Evolutionary conservation across 2,888 invertebrate genomes (phyloP).

Genomic region (Macroteleia sp.): DNA sequence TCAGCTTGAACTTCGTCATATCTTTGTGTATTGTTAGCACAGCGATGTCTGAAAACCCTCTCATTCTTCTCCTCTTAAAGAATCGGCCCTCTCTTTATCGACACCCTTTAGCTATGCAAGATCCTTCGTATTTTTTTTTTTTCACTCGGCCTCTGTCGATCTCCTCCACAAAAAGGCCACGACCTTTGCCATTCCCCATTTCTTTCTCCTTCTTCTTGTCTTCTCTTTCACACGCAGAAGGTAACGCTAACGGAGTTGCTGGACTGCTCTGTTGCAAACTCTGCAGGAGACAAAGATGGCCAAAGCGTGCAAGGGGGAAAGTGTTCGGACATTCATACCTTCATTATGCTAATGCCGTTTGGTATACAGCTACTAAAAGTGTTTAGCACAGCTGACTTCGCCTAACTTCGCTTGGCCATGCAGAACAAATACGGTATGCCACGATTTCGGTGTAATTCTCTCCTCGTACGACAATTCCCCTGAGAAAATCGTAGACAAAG

Average conservation of each 20-base stretch:
- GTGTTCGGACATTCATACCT: conserved; percentile 66
- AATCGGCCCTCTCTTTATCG: conserved; percentile 61
- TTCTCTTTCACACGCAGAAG: conserved; percentile 47
- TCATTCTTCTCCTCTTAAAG: conserved; percentile 57
- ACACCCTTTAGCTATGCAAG: conserved; percentile 49
- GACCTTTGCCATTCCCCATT: conserved; percentile 60
- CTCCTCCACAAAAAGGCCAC: conserved; percentile 53
- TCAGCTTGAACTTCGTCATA: too few relatives aligned
- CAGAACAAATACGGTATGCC: conserved; percentile 35
- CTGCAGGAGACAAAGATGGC: conserved; percentile 66
- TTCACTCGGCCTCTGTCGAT: conserved; percentile 26
- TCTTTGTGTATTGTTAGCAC: too few relatives aligned
- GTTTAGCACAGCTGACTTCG: conserved; percentile 75
- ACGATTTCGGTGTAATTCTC: conserved; percentile 46
- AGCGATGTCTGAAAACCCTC: too few relatives aligned
- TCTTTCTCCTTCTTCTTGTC: conserved; percentile 46
- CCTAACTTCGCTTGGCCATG: conserved; percentile 51
- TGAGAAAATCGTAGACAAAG: conserved; percentile 45
- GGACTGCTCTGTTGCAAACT: conserved; percentile 64
- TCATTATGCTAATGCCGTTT: conserved; percentile 81
- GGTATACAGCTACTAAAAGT: conserved; percentile 67
- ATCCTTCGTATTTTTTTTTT: conserved; percentile 39
- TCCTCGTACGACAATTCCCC: conserved; percentile 39
- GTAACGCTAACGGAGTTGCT: conserved; percentile 60
- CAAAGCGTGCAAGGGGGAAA: conserved; percentile 46